Percentiles rank a stretch among this genome's conserved stretches.
Evolutionary conservation across 2,888 invertebrate genomes (phyloP).

Genomic region (Nomada hirtipes): DNA sequence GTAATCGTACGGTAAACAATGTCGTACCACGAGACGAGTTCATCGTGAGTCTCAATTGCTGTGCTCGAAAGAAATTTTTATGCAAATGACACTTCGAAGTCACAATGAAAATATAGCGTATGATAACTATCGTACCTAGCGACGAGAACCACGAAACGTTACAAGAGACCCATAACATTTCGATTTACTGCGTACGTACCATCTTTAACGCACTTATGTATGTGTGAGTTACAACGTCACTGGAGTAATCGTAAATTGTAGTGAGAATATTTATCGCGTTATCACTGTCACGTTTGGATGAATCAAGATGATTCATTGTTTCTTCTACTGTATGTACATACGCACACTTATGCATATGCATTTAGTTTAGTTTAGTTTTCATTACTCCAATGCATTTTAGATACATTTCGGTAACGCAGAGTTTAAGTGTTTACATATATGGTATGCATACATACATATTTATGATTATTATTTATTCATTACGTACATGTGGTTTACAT

Average conservation of each 20-base stretch:
- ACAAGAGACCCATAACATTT: conserved; percentile 1
- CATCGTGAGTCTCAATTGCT: not conserved
- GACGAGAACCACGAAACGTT: not conserved
- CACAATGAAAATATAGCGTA: conserved; percentile 10
- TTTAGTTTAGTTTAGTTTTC: no score
- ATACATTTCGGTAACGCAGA: no score
- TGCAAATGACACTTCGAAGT: conserved; percentile 16
- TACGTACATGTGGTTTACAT: not conserved
- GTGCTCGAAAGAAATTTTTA: conserved; percentile 17
- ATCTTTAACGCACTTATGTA: not conserved
- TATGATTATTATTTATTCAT: not conserved
- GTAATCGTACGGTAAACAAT: conserved; percentile 41
- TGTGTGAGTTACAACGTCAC: not conserved
- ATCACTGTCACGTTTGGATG: conserved; percentile 34
- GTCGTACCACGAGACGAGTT: not conserved
- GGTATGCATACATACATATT: not conserved
- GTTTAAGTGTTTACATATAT: not conserved
- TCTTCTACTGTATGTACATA: not conserved
- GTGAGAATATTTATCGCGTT: conserved; percentile 42
- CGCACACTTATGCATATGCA: no score
- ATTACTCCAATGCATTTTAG: no score
- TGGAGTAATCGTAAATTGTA: conserved; percentile 16
- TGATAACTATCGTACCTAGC: no score
- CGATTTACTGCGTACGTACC: not conserved
- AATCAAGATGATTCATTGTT: conserved; percentile 53